Evolutionary conservation across 2,888 invertebrate species (phyloP).

Genomic region (Melinaea menophilus): DNA sequence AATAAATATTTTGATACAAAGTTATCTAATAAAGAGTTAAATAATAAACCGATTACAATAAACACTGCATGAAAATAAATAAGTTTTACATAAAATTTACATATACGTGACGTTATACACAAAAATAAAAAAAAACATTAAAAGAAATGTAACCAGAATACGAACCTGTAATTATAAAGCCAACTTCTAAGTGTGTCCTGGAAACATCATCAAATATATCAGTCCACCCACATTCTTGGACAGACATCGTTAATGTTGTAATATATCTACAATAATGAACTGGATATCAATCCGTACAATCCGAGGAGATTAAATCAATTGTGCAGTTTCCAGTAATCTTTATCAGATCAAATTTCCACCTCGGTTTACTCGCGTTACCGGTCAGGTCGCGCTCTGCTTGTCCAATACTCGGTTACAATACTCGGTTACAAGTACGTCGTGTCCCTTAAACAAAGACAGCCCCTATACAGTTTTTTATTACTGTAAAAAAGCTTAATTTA

Average conservation of each 20-base stretch:
- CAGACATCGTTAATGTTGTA: conserved; percentile 13
- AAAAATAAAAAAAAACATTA: not conserved
- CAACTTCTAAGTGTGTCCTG: conserved; percentile 39
- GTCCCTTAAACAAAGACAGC: conserved; percentile 22
- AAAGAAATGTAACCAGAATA: conserved; percentile 5
- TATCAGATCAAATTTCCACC: conserved; percentile 32
- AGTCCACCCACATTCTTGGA: conserved; percentile 44
- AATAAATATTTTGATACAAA: conserved; percentile 23
- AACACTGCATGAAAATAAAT: no score
- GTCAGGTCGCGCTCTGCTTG: conserved; percentile 53
- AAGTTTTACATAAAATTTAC: no score
- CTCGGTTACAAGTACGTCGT: conserved; percentile 20
- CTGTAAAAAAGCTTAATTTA: conserved; percentile 4
- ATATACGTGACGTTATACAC: not conserved
- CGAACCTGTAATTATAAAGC: conserved; percentile 46
- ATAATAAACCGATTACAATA: no score
- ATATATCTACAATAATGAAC: not conserved
- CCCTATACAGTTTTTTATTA: conserved; percentile 8
- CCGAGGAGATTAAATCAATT: conserved; percentile 25
- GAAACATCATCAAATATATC: conserved; percentile 45
- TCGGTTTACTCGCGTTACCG: conserved; percentile 45
- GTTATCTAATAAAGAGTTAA: no score
- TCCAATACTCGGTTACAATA: conserved; percentile 34
- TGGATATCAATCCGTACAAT: conserved; percentile 15
- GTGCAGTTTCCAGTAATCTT: conserved; percentile 19